Base-by-base conservation (phyloP, 1,140 invertebrate genomes). In the Cherax destructor region DNA sequence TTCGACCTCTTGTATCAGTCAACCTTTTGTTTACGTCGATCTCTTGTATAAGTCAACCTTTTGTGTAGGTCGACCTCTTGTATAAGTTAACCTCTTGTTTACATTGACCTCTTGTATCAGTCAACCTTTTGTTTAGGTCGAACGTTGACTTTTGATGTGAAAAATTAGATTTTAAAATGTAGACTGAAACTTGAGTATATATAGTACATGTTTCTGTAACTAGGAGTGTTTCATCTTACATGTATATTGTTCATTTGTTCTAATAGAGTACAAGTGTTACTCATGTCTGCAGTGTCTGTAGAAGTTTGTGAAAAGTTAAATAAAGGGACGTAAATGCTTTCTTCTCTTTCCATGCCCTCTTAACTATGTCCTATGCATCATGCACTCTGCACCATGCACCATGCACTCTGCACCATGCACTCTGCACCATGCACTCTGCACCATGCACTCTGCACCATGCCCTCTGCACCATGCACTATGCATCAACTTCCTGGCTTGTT, bases 251-350 rank as follows among this genome's bases (percentile, higher is more conserved):
- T 56, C 56, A 78, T 78, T 86, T 86, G 78, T 86, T 78, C 52
- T 86, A 78, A 18, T 86, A 81, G 30, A 41, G 30, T 41, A 41
- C 30, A 41, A 41, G 30, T 84, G 65, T 69, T 78, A 18, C 59
- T n/a, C 59, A 61, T n/a, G 52, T 59, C 50, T 11, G 30, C 69
- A 72, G 18, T 85, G 47, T 85, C 69, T 69, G 61, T 85, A 61
- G 30, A 56, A 56, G 49, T 80, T 81, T 78, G 61, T 88, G 30
- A 80, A 79, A n/a, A 80, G 76, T 77, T 69, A 88, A 88, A 88
- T 88, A 88, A 88, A 88, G 86, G 86, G 86, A 79, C 59, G 52
- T 80, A 41, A 78, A 80, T 80, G 76, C 83, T 80, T 88, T 30
- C 77, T 80, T 79, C 78, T 61, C 49, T 79, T 88, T 88, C 77